Evolutionary conservation across 2,797 vertebrate species (phyloP).

Genomic region (Passerculus sandwichensis): DNA sequence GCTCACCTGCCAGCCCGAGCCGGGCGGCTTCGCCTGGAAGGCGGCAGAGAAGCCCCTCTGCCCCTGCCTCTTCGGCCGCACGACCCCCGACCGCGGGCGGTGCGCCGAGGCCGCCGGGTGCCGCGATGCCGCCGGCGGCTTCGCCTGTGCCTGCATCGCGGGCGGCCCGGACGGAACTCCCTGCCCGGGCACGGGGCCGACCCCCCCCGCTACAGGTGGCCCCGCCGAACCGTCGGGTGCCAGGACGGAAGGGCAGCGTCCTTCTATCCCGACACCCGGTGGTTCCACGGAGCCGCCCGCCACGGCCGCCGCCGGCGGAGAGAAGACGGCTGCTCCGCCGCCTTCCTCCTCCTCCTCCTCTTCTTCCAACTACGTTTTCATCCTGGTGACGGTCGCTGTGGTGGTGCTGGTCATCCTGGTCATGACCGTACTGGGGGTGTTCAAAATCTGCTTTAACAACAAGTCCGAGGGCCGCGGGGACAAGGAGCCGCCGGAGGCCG

Average conservation of each 20-base stretch:
- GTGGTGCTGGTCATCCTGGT: constrained; percentile 80
- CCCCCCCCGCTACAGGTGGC: background rate
- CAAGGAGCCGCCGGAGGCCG: background rate
- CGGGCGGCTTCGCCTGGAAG: constrained; percentile 58
- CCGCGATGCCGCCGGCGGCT: constrained; percentile 26
- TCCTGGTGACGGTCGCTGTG: constrained; percentile 79
- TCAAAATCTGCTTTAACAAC: constrained; percentile 81
- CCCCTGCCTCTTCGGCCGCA: constrained; percentile 57
- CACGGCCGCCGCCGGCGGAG: background rate
- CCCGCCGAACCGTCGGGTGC: background rate
- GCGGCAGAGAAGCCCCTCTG: background rate
- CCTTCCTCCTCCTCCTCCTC: background rate
- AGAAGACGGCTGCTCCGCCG: background rate
- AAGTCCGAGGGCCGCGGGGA: background rate
- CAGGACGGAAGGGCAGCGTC: background rate
- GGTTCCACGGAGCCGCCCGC: background rate
- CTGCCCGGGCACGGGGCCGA: background rate
- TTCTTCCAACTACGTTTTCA: constrained; percentile 68
- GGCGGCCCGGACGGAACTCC: background rate
- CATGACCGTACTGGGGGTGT: constrained; percentile 74
- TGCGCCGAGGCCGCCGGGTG: constrained; percentile 46
- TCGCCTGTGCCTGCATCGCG: constrained; percentile 46
- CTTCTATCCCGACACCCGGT: background rate
- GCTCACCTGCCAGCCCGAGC: constrained; percentile 64
- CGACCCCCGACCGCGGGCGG: background rate